phyloP scores from a whole-genome alignment of 2,888 invertebrate genomes.

The Bhutanitis thaidina region DNA sequence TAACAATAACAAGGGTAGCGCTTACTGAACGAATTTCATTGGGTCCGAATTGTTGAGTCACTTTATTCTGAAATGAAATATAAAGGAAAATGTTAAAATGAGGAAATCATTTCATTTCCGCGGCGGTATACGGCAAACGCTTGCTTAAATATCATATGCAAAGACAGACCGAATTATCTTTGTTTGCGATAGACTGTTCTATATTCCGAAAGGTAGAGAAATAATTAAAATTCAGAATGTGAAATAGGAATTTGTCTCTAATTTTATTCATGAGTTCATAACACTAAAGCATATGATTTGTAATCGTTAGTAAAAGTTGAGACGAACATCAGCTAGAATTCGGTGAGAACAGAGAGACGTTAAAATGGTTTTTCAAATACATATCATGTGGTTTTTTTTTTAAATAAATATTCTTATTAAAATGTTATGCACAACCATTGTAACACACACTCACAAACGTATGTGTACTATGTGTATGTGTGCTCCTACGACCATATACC shows the following conservation, averaged over 20 bases:
- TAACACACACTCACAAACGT: too few relatives aligned
- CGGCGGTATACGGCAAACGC: not conserved
- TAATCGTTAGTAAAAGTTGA: not conserved
- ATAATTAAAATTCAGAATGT: not conserved
- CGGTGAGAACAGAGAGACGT: too few relatives aligned
- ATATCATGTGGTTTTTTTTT: too few relatives aligned
- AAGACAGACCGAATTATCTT: not conserved
- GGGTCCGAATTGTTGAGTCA: not conserved
- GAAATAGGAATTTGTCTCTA: not conserved
- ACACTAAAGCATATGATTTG: not conserved
- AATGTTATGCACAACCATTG: too few relatives aligned
- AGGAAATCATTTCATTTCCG: slow-evolving; percentile 14
- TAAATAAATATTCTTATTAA: too few relatives aligned
- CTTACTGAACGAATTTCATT: not conserved
- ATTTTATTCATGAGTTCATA: not conserved
- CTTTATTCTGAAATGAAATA: slow-evolving; percentile 13
- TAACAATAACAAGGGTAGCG: too few relatives aligned
- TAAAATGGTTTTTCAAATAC: too few relatives aligned
- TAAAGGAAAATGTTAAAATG: slow-evolving; percentile 1
- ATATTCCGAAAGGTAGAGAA: not conserved
- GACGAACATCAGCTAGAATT: too few relatives aligned
- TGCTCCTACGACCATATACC: too few relatives aligned
- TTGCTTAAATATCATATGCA: slow-evolving; percentile 5
- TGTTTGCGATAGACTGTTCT: not conserved
- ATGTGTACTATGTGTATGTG: too few relatives aligned